A percentile compares a stretch with the other conserved stretches of the same genome.
phyloP scores from a whole-genome alignment of 2,113 vertebrate species.

The Anguilla rostrata region DNA sequence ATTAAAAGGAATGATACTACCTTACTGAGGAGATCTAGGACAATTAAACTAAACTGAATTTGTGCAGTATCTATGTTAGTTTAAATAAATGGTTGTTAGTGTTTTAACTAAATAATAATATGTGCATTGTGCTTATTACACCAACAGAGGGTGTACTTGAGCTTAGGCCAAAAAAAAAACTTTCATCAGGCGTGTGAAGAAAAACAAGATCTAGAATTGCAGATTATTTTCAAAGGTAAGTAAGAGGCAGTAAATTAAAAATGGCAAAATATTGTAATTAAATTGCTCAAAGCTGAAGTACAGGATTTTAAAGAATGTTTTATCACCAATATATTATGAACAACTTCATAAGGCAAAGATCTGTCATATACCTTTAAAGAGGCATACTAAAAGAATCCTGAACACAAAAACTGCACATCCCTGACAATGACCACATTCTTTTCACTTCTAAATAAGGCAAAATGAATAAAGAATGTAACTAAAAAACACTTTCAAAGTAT shows the following conservation, averaged over 20 bases:
- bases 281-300: background rate
- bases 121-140: background rate
- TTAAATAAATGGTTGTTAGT: background rate
- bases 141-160: slow-evolving; percentile 5
- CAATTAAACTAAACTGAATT: background rate
- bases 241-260: background rate
- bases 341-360: background rate
- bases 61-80: background rate
- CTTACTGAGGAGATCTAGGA: background rate
- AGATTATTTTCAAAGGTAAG: background rate
- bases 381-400: background rate
- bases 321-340: background rate
- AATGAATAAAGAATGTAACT: background rate
- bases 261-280: background rate
- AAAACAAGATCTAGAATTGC: background rate
- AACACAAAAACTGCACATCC: background rate
- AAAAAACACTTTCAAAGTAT: background rate
- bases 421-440: background rate
- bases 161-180: background rate
- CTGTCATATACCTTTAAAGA: background rate
- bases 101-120: background rate
- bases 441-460: background rate
- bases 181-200: background rate
- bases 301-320: background rate
- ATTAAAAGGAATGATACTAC: background rate